Base-by-base conservation (phyloP, 1,140 invertebrate genomes). In the Campodea augens region DNA sequence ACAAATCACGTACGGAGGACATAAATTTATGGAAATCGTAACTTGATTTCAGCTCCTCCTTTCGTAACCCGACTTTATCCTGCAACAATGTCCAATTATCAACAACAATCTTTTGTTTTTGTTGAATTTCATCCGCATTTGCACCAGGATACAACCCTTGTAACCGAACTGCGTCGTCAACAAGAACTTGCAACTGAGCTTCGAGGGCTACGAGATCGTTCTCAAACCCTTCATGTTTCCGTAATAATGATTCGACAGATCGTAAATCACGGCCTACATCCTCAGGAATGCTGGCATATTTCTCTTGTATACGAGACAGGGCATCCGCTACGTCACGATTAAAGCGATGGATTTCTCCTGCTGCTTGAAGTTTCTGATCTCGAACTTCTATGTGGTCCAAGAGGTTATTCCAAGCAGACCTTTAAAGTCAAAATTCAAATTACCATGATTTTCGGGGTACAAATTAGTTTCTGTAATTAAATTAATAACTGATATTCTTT, bases 271-370 rank as follows among this genome's bases (percentile, higher is more conserved):
- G 63, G 4, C 88, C 89, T 3, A 87, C 61, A 56, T 90, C 87
- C 10, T 82, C 80, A 5, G 85, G 80, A 25, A 92, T 70, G 3
- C 75, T 78, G 2, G 80, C 75, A 51, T 78, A 76, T 60, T 93
- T 92, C 55, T 89, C 84, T 54, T 85, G 81, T 25, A 95, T 91
- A 22, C 90, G 70, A 10, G 84, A 82, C 1, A 91, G 62, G 4
- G 91, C 82, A 57, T 98, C 92, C 5, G 83, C 85, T 0, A 92
- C 89, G 61, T 98, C 92, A 20, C 90, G 74, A 65, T 97, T 92
- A 71, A 95, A 97, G 29, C 89, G 72, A 62, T 97, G 92, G 49
- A 97, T 91, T 64, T 96, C 88, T 18, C 86, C 90, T 4, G 92
- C 92, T 1, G 88, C 90, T 54, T 79, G 74, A 5, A 98, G 67